A percentile compares a stretch with the other conserved stretches of the same genome.
These are phyloP conservation scores for Garrulus glandarius DNA, from an alignment of 2,797 vertebrate species.

Conservation along the genomic window DNA sequence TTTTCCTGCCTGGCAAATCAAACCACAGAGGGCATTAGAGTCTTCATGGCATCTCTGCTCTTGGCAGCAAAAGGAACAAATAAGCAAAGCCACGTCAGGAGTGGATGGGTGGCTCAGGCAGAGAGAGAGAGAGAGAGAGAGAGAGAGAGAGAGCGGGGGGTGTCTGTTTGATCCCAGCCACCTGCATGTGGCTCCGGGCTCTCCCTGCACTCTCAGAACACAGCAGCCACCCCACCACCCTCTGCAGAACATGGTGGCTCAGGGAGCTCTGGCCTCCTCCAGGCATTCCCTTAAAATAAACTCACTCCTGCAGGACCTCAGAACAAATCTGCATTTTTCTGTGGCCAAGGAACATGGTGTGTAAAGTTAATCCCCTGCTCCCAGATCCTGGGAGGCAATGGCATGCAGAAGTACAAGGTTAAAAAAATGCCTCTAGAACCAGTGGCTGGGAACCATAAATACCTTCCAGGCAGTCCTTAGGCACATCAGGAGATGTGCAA, in stretches of 20 bases:
- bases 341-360: accelerated
- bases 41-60: background rate
- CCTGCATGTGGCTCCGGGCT: background rate
- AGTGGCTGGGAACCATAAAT: background rate
- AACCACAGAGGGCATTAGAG: background rate
- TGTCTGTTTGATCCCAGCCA: background rate
- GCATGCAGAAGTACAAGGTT: background rate
- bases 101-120: background rate
- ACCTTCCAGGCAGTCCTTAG: conserved; percentile 16
- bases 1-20: background rate
- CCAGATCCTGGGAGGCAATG: background rate
- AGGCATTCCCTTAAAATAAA: background rate
- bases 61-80: background rate
- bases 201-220: background rate
- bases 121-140: background rate
- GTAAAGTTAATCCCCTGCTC: background rate
- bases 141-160: background rate
- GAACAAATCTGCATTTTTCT: background rate
- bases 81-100: background rate
- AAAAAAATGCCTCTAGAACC: background rate
- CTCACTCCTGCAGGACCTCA: background rate
- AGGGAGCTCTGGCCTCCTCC: background rate
- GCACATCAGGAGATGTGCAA: background rate
- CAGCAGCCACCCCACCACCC: background rate
- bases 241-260: background rate